Evolutionary conservation across 2,797 vertebrate genomes (phyloP).

Genomic region (Chaetodon trifasciatus): DNA sequence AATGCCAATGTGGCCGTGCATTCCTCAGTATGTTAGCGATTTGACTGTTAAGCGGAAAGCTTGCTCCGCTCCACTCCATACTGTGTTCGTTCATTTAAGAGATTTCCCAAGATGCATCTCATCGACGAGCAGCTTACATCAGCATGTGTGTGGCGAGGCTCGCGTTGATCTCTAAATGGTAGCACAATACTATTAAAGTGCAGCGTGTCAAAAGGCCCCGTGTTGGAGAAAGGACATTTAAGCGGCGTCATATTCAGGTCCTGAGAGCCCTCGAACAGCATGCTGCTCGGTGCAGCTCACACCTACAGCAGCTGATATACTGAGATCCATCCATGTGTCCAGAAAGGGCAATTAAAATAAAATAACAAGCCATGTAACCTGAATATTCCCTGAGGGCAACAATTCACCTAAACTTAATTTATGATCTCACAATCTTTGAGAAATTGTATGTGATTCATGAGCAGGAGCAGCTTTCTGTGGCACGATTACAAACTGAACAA

Average conservation of each 20-base stretch:
- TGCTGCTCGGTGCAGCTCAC: background rate
- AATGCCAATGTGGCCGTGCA: slow-evolving; percentile 50
- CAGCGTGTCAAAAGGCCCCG: slow-evolving; percentile 48
- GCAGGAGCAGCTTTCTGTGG: slow-evolving; percentile 37
- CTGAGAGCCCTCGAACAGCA: slow-evolving; percentile 30
- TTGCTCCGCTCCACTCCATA: slow-evolving; percentile 31
- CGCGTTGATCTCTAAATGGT: slow-evolving; percentile 56
- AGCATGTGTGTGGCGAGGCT: slow-evolving; percentile 19
- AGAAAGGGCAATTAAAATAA: slow-evolving; percentile 18
- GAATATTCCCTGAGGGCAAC: slow-evolving; percentile 12
- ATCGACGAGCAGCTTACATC: slow-evolving; percentile 53
- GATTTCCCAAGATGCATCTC: slow-evolving; percentile 80
- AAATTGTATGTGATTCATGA: slow-evolving; percentile 49
- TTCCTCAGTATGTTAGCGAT: slow-evolving; percentile 59
- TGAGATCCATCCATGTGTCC: slow-evolving; percentile 11
- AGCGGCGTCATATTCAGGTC: slow-evolving; percentile 28
- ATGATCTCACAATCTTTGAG: slow-evolving; percentile 47
- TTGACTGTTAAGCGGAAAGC: slow-evolving; percentile 65
- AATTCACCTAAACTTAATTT: slow-evolving; percentile 45
- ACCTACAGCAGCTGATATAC: slow-evolving; percentile 8
- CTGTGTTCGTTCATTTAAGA: slow-evolving; percentile 72
- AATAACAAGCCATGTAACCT: slow-evolving; percentile 20
- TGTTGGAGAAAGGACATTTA: slow-evolving; percentile 43
- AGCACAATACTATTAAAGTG: slow-evolving; percentile 64
- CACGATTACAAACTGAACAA: slow-evolving; percentile 63